Base-by-base conservation (phyloP, 1,140 invertebrate species). In the Sipha flava region DNA sequence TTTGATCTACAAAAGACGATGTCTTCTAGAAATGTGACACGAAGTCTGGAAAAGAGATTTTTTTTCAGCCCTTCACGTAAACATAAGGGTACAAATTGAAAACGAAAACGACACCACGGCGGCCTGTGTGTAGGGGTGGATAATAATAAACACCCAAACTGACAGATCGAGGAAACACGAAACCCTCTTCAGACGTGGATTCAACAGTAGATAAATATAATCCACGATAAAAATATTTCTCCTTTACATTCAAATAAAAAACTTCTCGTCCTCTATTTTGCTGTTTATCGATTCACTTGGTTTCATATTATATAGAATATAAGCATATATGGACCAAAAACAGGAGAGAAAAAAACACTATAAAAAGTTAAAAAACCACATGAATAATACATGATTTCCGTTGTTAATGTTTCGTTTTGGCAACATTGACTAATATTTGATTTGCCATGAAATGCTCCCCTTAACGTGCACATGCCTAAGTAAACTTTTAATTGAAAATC, bases 341-440 rank as follows among this genome's bases (percentile, higher is more conserved):
- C 6, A n/a, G 16, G 43, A n/a, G 29, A 18, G 9, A 59, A 31
- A 59, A 72, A 77, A 77, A 59, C 43, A 77, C 49, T 29, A 59
- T 57, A 59, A 59, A 59, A 52, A 29, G 31, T 23, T 59, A 52
- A 77, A 77, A 77, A 34, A 59, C 14, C n/a, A 16, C 34, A 57
- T 77, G 73, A 77, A 77, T 77, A 77, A 77, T 77, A 77, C 73
- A 77, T 77, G 52, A 77, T 59, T 75, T 75, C 31, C 73, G 34
- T 40, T 43, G 31, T 57, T 52, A 77, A 77, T 23, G 73, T 77
- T 57, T 59, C n/a, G 16, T 77, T 75, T 77, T 59, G 34, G 34
- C 31, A 75, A 52, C 72, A 34, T 49, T 21, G 47, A 54, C 72
- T 52, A 75, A 75, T 75, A 75, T 75, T 75, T 75, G 72, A 49